Conservation (phyloP, 2,113 vertebrate species). For the Notarius quadriscutis region DNA sequence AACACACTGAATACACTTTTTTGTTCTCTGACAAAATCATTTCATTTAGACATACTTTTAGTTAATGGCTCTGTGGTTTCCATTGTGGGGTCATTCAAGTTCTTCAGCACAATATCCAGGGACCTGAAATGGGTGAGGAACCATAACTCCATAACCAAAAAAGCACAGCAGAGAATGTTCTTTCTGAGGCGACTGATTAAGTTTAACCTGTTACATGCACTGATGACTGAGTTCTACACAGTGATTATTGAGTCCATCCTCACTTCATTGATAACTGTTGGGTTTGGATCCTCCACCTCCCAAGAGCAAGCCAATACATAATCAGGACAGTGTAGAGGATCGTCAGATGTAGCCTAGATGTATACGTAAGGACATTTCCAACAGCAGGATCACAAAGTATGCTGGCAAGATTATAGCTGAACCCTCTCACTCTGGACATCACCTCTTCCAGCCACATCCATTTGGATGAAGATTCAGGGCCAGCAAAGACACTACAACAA, state of each 20-base stretch:
- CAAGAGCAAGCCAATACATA: not conserved
- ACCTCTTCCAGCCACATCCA: not conserved
- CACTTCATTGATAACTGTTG: not conserved
- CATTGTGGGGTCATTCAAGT: not conserved
- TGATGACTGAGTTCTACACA: not conserved
- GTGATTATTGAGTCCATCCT: not conserved
- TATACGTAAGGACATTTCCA: not conserved
- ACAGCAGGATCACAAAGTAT: not conserved
- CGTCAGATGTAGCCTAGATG: not conserved
- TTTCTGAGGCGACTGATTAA: not conserved
- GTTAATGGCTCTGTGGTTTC: not conserved
- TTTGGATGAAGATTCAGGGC: not conserved
- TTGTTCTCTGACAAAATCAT: constrained; percentile 15
- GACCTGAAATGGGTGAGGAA: not conserved
- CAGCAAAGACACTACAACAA: not conserved
- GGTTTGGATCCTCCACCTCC: not conserved
- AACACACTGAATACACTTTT: not conserved
- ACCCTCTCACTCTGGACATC: not conserved
- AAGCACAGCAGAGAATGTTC: not conserved
- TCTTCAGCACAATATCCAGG: not conserved
- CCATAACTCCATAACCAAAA: not conserved
- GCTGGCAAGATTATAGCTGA: not conserved
- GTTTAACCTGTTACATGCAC: not conserved
- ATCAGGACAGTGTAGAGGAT: too few species aligned
- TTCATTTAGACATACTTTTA: not conserved